Evolutionary conservation across 2,113 vertebrate genomes (phyloP).

Genomic region (Morone chrysops): DNA sequence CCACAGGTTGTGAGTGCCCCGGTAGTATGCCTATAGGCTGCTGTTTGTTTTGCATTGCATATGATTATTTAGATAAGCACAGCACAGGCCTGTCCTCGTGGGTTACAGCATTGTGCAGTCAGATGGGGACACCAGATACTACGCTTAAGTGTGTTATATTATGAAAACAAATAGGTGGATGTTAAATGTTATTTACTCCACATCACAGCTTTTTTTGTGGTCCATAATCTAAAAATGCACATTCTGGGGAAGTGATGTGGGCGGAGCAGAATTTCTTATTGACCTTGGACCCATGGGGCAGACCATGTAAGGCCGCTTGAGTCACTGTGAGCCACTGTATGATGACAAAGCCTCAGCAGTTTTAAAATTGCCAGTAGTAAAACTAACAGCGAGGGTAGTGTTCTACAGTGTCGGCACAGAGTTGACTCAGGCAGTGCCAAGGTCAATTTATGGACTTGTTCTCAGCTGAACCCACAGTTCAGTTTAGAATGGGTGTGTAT

Average conservation of each 20-base stretch:
- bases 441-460: slow-evolving; percentile 29
- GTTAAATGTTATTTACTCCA: not conserved
- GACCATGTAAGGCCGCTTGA: slow-evolving; percentile 23
- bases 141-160: not conserved
- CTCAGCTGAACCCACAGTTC: slow-evolving; percentile 9
- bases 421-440: slow-evolving; percentile 54
- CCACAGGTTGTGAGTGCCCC: slow-evolving; percentile 77
- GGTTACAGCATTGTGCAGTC: not conserved
- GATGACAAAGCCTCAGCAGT: slow-evolving; percentile 38
- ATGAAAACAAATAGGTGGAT: not conserved
- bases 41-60: slow-evolving; percentile 8
- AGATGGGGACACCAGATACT: not conserved
- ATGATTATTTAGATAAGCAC: not conserved
- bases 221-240: not conserved
- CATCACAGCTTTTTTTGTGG: not conserved
- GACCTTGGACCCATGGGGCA: slow-evolving; percentile 46
- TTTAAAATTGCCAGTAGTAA: slow-evolving; percentile 53
- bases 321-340: slow-evolving; percentile 33
- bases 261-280: slow-evolving; percentile 27
- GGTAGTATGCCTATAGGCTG: not conserved
- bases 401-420: slow-evolving; percentile 27
- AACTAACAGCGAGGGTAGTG: slow-evolving; percentile 32
- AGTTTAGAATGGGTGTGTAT: not conserved
- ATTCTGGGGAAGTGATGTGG: not conserved
- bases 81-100: slow-evolving; percentile 15